Evolutionary conservation across 2,113 vertebrate species (phyloP).

Genomic region (Apteryx mantelli): DNA sequence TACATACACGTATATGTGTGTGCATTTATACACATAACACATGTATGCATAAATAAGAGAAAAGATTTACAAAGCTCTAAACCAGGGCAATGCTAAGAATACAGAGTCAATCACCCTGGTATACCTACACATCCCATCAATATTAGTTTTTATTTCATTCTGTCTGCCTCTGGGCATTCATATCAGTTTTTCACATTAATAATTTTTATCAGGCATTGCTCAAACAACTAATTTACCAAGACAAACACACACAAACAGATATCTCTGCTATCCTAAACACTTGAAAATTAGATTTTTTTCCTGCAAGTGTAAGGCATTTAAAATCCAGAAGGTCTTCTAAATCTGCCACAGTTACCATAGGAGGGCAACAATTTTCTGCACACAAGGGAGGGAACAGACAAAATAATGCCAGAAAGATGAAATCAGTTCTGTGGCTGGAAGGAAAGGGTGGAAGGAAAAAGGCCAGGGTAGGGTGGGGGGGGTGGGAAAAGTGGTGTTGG

Average conservation of each 20-base stretch:
- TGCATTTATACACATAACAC: background rate
- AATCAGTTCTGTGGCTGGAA: constrained; percentile 3
- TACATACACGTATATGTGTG: background rate
- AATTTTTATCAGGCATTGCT: background rate
- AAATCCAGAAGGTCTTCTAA: constrained; percentile 37
- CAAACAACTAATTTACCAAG: background rate
- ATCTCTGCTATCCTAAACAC: constrained; percentile 40
- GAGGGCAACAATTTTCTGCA: constrained; percentile 22
- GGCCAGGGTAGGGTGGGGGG: background rate
- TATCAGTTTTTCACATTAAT: constrained; percentile 4
- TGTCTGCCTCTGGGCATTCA: background rate
- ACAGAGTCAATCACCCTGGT: background rate
- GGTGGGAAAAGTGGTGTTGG: background rate
- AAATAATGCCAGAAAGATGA: constrained; percentile 32
- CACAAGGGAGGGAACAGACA: constrained; percentile 41
- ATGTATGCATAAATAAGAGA: background rate
- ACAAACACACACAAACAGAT: background rate
- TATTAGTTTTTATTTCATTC: background rate
- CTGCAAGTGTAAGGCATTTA: constrained; percentile 75
- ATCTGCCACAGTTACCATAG: constrained; percentile 24
- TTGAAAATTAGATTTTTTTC: background rate
- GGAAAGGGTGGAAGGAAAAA: constrained; percentile 33
- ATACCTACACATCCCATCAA: background rate
- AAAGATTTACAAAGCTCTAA: constrained; percentile 30
- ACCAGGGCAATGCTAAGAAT: background rate